These are phyloP conservation scores for Bostrychus sinensis DNA, from an alignment of 2,113 vertebrate species.

Conservation along the genomic window DNA sequence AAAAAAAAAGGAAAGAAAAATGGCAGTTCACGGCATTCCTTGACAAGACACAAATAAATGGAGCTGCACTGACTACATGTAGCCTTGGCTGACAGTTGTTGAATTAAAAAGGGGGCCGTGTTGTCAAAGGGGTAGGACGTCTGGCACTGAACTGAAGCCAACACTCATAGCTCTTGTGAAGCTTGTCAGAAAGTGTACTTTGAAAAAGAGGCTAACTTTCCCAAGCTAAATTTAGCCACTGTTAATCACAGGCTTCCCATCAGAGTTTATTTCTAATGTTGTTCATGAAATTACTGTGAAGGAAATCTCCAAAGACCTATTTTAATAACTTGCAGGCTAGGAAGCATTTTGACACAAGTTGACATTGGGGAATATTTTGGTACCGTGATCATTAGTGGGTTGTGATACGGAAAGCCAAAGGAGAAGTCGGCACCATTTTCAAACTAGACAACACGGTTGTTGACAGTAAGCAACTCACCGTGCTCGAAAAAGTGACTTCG, in stretches of 20 bases:
- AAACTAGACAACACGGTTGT: neutral
- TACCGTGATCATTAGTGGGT: constrained; percentile 45
- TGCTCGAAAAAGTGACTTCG: neutral
- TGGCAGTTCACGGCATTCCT: constrained; percentile 28
- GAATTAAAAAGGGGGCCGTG: constrained; percentile 52
- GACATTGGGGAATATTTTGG: constrained; percentile 41
- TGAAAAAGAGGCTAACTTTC: constrained; percentile 36
- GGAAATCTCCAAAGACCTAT: constrained; percentile 25
- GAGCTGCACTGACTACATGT: constrained; percentile 34
- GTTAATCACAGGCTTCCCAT: constrained; percentile 32
- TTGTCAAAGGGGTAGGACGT: constrained; percentile 44
- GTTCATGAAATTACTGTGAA: constrained; percentile 27
- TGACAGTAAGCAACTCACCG: constrained; percentile 22
- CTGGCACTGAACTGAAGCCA: constrained; percentile 29
- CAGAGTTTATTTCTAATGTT: neutral
- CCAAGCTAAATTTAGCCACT: constrained; percentile 42
- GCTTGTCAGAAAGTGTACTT: constrained; percentile 46
- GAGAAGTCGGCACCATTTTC: constrained; percentile 2
- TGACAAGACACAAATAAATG: constrained; percentile 61
- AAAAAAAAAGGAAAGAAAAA: constrained; percentile 52
- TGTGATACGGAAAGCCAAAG: neutral
- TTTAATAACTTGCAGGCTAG: constrained; percentile 35
- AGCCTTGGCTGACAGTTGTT: constrained; percentile 49
- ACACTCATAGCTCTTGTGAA: constrained; percentile 18
- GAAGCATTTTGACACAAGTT: constrained; percentile 30